Conservation (phyloP, 2,888 invertebrate species). For the Scrobipalpa atriplicella region DNA sequence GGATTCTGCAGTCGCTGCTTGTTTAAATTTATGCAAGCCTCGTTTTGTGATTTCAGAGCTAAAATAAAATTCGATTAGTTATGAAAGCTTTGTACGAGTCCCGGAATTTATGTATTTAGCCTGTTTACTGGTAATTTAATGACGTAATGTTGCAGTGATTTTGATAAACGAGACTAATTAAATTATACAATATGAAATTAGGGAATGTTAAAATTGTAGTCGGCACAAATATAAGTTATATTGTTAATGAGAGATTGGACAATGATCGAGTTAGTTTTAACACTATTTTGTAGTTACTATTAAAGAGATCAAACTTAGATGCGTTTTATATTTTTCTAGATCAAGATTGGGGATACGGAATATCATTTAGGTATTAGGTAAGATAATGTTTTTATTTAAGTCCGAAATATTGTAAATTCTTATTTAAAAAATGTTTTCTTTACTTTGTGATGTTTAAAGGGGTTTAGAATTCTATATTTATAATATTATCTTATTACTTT, state of each 20-base stretch:
- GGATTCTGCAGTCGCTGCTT: constrained; percentile 58
- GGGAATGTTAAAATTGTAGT: neutral
- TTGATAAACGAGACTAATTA: neutral
- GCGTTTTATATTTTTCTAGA: too few species aligned
- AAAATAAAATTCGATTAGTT: constrained; percentile 52
- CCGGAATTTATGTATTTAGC: neutral
- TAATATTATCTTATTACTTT: too few species aligned
- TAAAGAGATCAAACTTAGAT: too few species aligned
- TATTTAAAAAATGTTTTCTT: too few species aligned
- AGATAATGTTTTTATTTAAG: too few species aligned
- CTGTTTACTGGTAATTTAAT: neutral
- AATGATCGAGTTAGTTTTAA: too few species aligned
- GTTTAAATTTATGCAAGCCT: constrained; percentile 57
- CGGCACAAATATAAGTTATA: neutral
- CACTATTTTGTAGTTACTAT: too few species aligned
- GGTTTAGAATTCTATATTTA: too few species aligned
- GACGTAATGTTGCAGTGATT: neutral
- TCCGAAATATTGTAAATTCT: too few species aligned
- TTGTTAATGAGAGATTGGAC: neutral
- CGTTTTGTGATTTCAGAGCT: constrained; percentile 55
- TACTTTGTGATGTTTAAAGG: too few species aligned
- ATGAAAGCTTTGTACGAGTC: constrained; percentile 26
- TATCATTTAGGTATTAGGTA: too few species aligned
- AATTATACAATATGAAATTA: neutral
- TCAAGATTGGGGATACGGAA: too few species aligned